Evolutionary conservation across 2,797 vertebrate species (phyloP).

Genomic region (Coreius guichenoti): DNA sequence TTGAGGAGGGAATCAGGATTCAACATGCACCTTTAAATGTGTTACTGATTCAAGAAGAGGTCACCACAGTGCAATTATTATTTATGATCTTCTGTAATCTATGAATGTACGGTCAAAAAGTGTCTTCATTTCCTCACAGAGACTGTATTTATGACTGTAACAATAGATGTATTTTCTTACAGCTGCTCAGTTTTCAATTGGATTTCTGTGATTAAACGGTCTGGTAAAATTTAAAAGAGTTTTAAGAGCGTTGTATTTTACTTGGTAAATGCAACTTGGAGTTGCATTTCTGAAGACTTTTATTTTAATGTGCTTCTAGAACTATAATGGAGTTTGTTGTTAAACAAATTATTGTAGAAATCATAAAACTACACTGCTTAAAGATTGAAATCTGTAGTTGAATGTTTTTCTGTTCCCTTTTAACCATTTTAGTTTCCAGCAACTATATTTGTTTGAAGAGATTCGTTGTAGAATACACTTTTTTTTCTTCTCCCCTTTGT

Average conservation of each 20-base stretch:
- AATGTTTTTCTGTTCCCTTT: neutral
- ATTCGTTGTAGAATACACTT: slow-evolving; percentile 34
- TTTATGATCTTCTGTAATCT: slow-evolving; percentile 14
- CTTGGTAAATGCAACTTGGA: neutral
- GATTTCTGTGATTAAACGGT: neutral
- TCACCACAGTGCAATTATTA: slow-evolving; percentile 34
- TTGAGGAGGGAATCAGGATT: neutral
- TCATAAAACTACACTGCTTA: neutral
- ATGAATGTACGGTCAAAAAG: slow-evolving; percentile 44
- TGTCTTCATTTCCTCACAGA: slow-evolving; percentile 1
- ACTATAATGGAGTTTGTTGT: neutral
- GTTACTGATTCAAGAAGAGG: slow-evolving; percentile 35
- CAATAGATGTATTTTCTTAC: slow-evolving; percentile 26
- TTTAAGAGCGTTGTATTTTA: neutral
- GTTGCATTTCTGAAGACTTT: neutral
- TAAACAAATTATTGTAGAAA: slow-evolving; percentile 3
- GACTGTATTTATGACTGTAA: slow-evolving; percentile 23
- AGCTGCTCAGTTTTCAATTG: neutral
- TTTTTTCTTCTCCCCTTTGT: neutral
- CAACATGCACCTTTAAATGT: neutral
- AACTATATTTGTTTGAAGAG: slow-evolving; percentile 19
- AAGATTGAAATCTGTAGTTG: neutral
- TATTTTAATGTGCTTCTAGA: neutral
- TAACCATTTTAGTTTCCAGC: neutral
- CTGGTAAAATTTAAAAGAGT: neutral